Base-by-base conservation (phyloP, 2,888 invertebrate species). In the Adela reaumurella region DNA sequence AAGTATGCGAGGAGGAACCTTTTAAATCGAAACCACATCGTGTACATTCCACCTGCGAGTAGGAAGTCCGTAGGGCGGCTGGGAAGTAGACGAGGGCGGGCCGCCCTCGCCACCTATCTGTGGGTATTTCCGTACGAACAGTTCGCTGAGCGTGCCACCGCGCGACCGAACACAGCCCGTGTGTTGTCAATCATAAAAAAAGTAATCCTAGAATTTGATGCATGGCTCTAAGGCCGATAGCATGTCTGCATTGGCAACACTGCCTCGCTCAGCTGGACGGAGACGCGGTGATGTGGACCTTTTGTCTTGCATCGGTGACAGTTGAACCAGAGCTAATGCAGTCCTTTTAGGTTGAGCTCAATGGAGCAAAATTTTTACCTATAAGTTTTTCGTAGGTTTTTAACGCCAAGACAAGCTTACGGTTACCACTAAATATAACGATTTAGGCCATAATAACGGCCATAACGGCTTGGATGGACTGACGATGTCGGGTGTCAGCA, bases 181-280 rank as follows among this genome's bases (percentile, higher is more conserved):
- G 76, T 73, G 70, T 71, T 74, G 74, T 74, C 74, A 76, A 76
- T 78, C 74, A 78, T 76, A 76, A 74, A 77, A 70, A 64, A 64
- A 68, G 68, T 66, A 58, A 61, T 59, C 61, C 57, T 63, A 58
- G 67, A 72, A 70, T 68, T 65, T 69, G 64, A 67, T 68, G 5
- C 24, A 67, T 67, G 67, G 65, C 65, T 14, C 35, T 35, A 35
- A 14, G 35, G 35, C 35, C 35, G 35, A 35, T 35, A 35, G 14
- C 14, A 14, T 35, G 35, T 35, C 35, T 8, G 24, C 14, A 24
- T 35, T 35, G 6, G 35, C 35, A 14, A 14, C 35, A 14, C 35
- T 35, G 11, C 14, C n/a, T 8, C 14, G 24, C 4, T 24, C 24
- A 24, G n/a, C n/a, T 8, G 35, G 35, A 3, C 35, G 3, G 14